Evolutionary conservation across 2,888 invertebrate species (phyloP).

Genomic region (Agrenia bidenticulata): DNA sequence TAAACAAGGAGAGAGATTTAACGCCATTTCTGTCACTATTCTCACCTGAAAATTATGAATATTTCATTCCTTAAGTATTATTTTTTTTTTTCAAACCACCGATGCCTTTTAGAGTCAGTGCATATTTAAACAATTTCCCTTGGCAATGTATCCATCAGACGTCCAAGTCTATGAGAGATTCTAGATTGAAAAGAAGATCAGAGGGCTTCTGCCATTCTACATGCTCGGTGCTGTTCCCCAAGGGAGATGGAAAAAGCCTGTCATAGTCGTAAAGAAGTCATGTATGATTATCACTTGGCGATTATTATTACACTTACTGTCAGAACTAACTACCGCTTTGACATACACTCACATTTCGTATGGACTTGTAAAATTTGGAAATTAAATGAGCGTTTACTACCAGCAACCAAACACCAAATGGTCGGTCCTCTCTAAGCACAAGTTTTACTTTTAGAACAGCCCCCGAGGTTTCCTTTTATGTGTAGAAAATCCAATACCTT

Average conservation of each 20-base stretch:
- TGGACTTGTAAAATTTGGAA: slow-evolving; percentile 4
- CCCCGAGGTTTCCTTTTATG: too few species aligned
- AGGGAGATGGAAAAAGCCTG: not conserved
- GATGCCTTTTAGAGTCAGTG: not conserved
- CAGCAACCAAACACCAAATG: too few species aligned
- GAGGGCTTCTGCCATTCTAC: too few species aligned
- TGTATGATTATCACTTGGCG: slow-evolving; percentile 44
- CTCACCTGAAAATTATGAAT: slow-evolving; percentile 47
- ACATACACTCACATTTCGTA: slow-evolving; percentile 18
- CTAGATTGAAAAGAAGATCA: too few species aligned
- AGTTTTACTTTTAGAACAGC: too few species aligned
- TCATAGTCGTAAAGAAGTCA: slow-evolving; percentile 47
- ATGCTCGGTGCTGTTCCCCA: too few species aligned
- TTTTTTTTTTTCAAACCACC: slow-evolving; percentile 4
- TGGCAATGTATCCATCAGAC: too few species aligned
- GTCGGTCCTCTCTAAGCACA: too few species aligned
- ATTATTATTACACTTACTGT: slow-evolving; percentile 49
- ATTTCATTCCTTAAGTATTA: slow-evolving; percentile 26
- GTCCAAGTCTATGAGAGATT: too few species aligned
- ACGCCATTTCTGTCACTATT: slow-evolving; percentile 37
- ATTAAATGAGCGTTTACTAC: too few species aligned
- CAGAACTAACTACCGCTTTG: slow-evolving; percentile 38
- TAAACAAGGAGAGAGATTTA: slow-evolving; percentile 17
- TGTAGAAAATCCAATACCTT: too few species aligned
- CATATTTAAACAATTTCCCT: not conserved